Base-by-base conservation (phyloP, 2,113 vertebrate genomes). In the Corydoras sp. region DNA sequence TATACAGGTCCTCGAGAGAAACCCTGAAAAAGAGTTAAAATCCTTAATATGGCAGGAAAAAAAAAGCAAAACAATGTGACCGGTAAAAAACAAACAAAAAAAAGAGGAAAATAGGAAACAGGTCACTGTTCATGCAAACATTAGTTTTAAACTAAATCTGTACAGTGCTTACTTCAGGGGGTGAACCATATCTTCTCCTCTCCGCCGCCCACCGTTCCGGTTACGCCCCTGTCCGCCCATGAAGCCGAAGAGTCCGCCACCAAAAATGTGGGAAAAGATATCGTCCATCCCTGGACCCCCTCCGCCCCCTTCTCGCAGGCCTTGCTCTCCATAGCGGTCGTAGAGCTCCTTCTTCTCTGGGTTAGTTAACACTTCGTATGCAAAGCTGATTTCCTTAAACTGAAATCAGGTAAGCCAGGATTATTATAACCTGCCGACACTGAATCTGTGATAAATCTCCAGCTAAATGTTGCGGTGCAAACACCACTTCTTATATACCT, bases 371-470 rank as follows among this genome's bases (percentile, higher is more conserved):
- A 99, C 96, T 88, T 99, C 97, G 77, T 99, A 99, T 3, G 97
- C 97, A 91, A 99, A 99, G 78, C 96, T 99, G 78, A 99, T 98
- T 86, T 99, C 97, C 89, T 99, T 99, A 82, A 99, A 99, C 97
- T 99, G 49, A 63, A 68, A 32, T 4, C 35, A 43, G 7, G 7
- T 10, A 0, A 68, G 11, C 18, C 18, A 24, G 18, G 18, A 24
- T 24, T 24, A 2, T 24, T 24, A 24, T 24, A 24, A 24, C 18
- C 18, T 24, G 18, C 18, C 18, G 2, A 24, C 18, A 24, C 18
- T 24, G 1, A 24, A 1, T 24, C 18, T 24, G 18, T 24, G 18
- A 24, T 24, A 24, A 24, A 24, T 24, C 18, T 24, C 18, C 18
- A 24, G 18, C 18, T 24, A 24, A 24, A 24, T 24, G 18, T 24